Evolutionary conservation across 2,113 vertebrate species (phyloP).

Genomic region (Strix aluco): DNA sequence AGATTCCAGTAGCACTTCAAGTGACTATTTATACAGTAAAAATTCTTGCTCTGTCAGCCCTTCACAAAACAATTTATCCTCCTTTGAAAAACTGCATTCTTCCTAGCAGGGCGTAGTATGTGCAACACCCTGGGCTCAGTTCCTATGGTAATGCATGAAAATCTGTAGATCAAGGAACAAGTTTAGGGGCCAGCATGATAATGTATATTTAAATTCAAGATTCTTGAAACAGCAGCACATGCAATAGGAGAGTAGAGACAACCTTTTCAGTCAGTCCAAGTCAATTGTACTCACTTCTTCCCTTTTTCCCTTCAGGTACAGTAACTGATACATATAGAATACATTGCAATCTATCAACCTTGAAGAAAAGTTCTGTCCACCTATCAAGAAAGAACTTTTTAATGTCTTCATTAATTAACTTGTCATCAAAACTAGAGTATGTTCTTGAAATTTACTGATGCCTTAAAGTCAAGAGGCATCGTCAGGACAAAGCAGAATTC

Average conservation of each 20-base stretch:
- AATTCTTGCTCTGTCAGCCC: background rate
- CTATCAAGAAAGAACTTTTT: background rate
- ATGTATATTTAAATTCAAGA: background rate
- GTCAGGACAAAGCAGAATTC: background rate
- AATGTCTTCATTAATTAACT: background rate
- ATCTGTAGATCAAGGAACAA: background rate
- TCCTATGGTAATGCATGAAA: background rate
- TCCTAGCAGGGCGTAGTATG: background rate
- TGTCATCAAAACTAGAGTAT: background rate
- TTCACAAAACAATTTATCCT: background rate
- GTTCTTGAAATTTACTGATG: background rate
- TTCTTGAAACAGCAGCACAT: background rate
- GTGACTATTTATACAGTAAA: background rate
- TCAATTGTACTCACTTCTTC: background rate
- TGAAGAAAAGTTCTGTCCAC: background rate
- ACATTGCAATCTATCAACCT: background rate
- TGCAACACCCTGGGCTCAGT: background rate
- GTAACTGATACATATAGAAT: background rate
- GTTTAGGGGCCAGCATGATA: background rate
- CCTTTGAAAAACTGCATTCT: background rate
- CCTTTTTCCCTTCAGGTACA: background rate
- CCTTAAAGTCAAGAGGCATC: background rate
- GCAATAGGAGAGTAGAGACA: background rate
- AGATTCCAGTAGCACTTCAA: background rate
- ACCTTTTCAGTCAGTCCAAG: background rate